Evolutionary conservation across 1,140 invertebrate genomes (phyloP).

Genomic region (Sitophilus oryzae): DNA sequence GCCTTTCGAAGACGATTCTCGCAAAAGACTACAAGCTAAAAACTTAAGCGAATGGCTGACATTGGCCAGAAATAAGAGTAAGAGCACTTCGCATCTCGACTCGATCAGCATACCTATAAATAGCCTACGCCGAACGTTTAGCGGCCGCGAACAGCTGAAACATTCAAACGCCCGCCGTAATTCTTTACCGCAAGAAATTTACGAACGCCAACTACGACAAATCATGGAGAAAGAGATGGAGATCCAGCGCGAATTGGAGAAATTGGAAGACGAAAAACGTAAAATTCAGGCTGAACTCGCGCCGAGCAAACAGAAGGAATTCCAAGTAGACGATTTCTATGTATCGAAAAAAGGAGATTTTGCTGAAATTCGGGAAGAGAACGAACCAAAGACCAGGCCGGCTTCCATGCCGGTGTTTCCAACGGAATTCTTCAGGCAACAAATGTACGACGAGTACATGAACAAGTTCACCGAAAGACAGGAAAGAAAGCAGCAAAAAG

Average conservation of each 20-base stretch:
- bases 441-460: slow-evolving; percentile 79
- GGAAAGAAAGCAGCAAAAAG: slow-evolving; percentile 67
- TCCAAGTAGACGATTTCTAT: slow-evolving; percentile 34
- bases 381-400: slow-evolving; percentile 11
- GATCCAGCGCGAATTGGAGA: slow-evolving; percentile 55
- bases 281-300: slow-evolving; percentile 36
- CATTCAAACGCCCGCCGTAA: slow-evolving; percentile 42
- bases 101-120: slow-evolving; percentile 26
- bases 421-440: slow-evolving; percentile 62
- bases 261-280: slow-evolving; percentile 52
- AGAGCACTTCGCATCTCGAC: slow-evolving; percentile 28
- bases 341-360: slow-evolving; percentile 39
- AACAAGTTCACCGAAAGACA: slow-evolving; percentile 70
- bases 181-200: slow-evolving; percentile 60
- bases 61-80: slow-evolving; percentile 43
- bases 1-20: slow-evolving; percentile 13
- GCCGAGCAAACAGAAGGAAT: slow-evolving; percentile 20
- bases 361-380: slow-evolving; percentile 23
- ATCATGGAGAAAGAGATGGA: slow-evolving; percentile 61
- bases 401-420: slow-evolving; percentile 42
- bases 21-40: slow-evolving; percentile 44
- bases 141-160: slow-evolving; percentile 38
- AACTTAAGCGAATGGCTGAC: slow-evolving; percentile 50
- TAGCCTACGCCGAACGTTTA: slow-evolving; percentile 40
- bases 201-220: slow-evolving; percentile 62